Evolutionary conservation across 2,888 invertebrate genomes (phyloP), one percentile per base, ranked within the genome.

Genomic region (Tanypteryx hageni): DNA sequence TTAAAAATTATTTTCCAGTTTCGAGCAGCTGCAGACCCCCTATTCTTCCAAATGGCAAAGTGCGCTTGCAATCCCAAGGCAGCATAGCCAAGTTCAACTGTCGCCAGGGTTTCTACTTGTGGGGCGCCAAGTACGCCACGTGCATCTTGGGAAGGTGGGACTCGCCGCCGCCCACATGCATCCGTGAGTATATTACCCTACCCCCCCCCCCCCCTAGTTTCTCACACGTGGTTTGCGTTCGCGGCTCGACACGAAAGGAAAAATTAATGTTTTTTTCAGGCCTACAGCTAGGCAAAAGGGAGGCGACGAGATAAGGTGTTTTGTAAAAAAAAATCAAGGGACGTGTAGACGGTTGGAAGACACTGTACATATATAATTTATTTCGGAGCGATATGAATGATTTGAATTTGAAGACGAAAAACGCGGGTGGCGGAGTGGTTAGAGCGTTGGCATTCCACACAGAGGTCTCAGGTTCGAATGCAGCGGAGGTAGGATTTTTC

Each of bases 111-210:
- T 98, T 95, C 94, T 95, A 96, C 68, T 95, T 98, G 61, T 96
- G 97, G 0, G 98, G 98, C 0, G 97, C 97, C 93, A 96, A 95
- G 94, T 97, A 97, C 93, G 96, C 97, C 27, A 97, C 96, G 27
- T 98, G 98, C 94, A 95, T 96, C 57, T 95, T 96, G 64, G 97
- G 97, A 0, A 94, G 95, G n/a, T 98, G 98, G 98, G 97, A 97
- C 93, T 96, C 96, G 4, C 96, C 96, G 0, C 94, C 95, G 3
- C 98, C 98, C 0, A 96, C 97, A 83, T 98, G 98, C 95, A 96
- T 97, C 94, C 96, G 98, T 98, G 95, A 97, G 97, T 97, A 94
- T n/a, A 76, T n/a, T 27, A 92, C 0, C 22, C n/a, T n/a, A n/a
- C n/a, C n/a, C n/a, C n/a, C n/a, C n/a, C n/a, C n/a, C n/a, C n/a